Conservation (phyloP, 2,888 invertebrate species). For the Platycheirus albimanus region DNA sequence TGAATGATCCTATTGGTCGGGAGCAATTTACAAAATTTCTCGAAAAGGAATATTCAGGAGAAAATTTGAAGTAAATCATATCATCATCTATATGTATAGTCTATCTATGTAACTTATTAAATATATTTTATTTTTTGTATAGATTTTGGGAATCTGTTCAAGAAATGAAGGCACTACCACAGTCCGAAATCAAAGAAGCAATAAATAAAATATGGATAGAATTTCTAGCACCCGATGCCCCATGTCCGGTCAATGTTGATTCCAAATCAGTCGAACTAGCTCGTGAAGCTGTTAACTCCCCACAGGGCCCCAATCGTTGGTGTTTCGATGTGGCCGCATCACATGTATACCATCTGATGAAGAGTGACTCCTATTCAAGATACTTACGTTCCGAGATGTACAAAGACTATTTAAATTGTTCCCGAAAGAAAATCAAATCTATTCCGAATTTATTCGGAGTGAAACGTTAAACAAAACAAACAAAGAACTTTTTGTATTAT, state of each 20-base stretch:
- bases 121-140: conserved; percentile 50
- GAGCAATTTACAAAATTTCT: conserved; percentile 98
- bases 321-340: conserved; percentile 99
- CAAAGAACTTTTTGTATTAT: not conserved
- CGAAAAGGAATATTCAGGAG: conserved; percentile 99
- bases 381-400: conserved; percentile 99
- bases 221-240: conserved; percentile 96
- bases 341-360: conserved; percentile 99
- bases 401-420: conserved; percentile 97
- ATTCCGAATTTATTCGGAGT: conserved; percentile 83
- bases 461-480: conserved; percentile 80
- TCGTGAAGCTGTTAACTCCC: conserved; percentile 87
- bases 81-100: conserved; percentile 53
- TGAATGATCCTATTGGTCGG: conserved; percentile 96
- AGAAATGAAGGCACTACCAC: conserved; percentile 93
- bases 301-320: conserved; percentile 92
- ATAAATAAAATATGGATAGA: conserved; percentile 96
- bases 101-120: not conserved
- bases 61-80: conserved; percentile 98
- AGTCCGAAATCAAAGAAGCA: conserved; percentile 91
- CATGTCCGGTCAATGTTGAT: conserved; percentile 98
- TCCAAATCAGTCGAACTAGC: conserved; percentile 94
- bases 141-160: conserved; percentile 98
- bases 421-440: conserved; percentile 95
- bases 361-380: conserved; percentile 98